These are phyloP conservation scores for Eulemur rufifrons DNA, from an alignment of 2,113 vertebrate species.

Conservation along the genomic window DNA sequence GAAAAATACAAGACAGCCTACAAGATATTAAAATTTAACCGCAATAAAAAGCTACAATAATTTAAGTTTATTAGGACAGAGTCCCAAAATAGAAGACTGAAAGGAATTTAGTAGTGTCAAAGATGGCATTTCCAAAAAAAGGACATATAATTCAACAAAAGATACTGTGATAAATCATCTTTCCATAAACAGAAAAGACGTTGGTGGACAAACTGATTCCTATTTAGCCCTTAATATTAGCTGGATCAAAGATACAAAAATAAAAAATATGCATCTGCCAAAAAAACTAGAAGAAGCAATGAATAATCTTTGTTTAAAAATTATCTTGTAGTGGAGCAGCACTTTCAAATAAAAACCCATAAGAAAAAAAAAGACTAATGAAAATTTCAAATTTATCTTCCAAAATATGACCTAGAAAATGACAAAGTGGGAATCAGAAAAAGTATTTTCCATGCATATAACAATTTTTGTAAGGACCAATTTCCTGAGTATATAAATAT, in stretches of 20 bases:
- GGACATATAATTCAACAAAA: not conserved
- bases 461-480: not conserved
- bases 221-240: not conserved
- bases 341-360: not conserved
- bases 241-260: constrained; percentile 10
- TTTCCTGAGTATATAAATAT: not conserved
- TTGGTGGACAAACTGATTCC: not conserved
- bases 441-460: not conserved
- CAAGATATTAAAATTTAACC: constrained; percentile 5
- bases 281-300: constrained; percentile 5
- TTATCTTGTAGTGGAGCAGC: not conserved
- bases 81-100: not conserved
- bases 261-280: not conserved
- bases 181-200: not conserved
- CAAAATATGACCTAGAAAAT: not conserved
- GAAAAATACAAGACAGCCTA: not conserved
- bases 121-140: not conserved
- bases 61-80: not conserved
- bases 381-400: not conserved
- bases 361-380: not conserved
- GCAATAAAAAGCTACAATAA: constrained; percentile 10
- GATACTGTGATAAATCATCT: not conserved
- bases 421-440: not conserved
- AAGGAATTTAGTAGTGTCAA: not conserved
- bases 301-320: not conserved